Conservation (phyloP, 2,113 vertebrate genomes). For the Neogale vison region DNA sequence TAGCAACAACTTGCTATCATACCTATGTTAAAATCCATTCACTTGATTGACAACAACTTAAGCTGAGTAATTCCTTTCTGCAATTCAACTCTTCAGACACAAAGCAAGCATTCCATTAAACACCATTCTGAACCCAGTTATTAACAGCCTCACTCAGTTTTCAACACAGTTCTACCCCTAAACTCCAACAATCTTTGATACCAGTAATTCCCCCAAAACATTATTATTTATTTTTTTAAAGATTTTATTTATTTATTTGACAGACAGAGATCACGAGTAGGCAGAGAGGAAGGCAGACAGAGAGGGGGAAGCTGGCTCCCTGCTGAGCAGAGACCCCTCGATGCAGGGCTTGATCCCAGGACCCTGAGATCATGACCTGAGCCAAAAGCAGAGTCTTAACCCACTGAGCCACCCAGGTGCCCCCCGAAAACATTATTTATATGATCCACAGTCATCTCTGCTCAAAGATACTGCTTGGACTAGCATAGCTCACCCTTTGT, state of each 20-base stretch:
- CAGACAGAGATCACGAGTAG: too few species aligned
- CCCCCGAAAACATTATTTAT: not conserved
- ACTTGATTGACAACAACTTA: not conserved
- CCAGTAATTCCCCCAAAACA: not conserved
- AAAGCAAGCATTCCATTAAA: not conserved
- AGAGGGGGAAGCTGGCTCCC: too few species aligned
- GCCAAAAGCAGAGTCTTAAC: too few species aligned
- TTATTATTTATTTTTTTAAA: too few species aligned
- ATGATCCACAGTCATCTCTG: not conserved
- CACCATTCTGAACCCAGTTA: not conserved
- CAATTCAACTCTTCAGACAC: not conserved
- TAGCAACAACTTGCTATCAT: not conserved
- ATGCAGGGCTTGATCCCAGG: too few species aligned
- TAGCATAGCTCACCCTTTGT: accelerated
- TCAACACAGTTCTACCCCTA: not conserved
- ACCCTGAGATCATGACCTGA: too few species aligned
- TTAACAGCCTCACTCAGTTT: not conserved
- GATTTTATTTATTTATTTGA: too few species aligned
- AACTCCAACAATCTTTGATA: not conserved
- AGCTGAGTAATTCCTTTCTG: not conserved
- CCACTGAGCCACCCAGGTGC: too few species aligned
- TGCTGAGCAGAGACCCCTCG: too few species aligned
- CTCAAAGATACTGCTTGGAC: not conserved
- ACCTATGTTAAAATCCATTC: not conserved
- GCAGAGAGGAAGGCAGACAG: too few species aligned